Evolutionary conservation across 2,888 invertebrate genomes (phyloP), one percentile per base, ranked within the genome.

Genomic region (Myopa testacea): DNA sequence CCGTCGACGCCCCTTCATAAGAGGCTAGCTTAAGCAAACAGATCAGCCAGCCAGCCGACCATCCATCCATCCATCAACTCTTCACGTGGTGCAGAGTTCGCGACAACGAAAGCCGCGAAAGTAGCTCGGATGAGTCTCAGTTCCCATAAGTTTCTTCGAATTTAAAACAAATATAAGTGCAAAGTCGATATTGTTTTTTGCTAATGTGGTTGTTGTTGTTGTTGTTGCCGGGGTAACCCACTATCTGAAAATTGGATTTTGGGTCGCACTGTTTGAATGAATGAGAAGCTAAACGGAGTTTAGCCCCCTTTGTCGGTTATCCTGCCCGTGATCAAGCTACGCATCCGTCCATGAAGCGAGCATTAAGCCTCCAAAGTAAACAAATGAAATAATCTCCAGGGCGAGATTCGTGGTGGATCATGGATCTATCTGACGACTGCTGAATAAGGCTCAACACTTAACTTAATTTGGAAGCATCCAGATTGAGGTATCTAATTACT

Each of bases 391-490:
- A 62, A 63, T 71, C 55, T 40, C 45, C 40, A 3, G 38, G 45
- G 75, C n/a, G 75, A 75, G 55, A 63, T 69, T 68, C 52, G 69
- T 75, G 58, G 67, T 12, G 38, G 58, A 34, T 70, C 79, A 77
- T 78, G 67, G 71, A 71, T 69, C 81, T 10, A 45, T 45, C 45
- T 67, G 62, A 78, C 79, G 81, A 81, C 84, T 82, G 85, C 82
- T 82, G 81, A 84, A 84, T 76, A 85, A 82, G 84, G 81, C 83
- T 82, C 85, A 86, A 87, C 87, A 87, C 88, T 88, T 88, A 88
- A 88, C 87, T 87, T 87, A 87, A 87, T 87, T 87, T 87, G 86
- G 84, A 85, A 87, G 86, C 85, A 85, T 83, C 86, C 84, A 82
- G 80, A 83, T 79, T 79, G 81, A 81, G 81, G 82, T 81, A 82